phyloP scores from a whole-genome alignment of 2,797 vertebrate genomes.

The Rhinella marina region DNA sequence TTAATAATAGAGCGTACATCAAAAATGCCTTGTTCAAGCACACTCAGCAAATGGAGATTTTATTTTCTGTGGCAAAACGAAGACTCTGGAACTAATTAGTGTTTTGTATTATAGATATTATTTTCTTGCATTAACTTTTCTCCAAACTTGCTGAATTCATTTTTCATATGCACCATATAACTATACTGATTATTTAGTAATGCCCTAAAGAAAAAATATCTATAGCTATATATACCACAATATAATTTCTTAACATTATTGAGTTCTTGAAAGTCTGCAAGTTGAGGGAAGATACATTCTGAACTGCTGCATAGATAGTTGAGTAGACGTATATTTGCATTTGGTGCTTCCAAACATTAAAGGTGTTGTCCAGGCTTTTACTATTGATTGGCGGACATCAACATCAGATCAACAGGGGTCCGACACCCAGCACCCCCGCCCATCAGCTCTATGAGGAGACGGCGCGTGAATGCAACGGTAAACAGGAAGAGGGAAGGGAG shows the following conservation, averaged over 20 bases:
- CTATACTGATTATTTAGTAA: background rate
- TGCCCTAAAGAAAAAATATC: background rate
- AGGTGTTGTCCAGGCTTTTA: too few species aligned
- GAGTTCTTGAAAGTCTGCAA: background rate
- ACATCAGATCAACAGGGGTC: too few species aligned
- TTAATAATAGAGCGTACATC: conserved; percentile 26
- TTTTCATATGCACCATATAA: background rate
- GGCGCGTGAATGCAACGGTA: too few species aligned
- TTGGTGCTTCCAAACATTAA: too few species aligned
- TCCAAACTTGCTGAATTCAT: conserved; percentile 41
- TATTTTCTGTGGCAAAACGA: conserved; percentile 37
- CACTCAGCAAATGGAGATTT: conserved; percentile 45
- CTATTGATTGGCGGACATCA: too few species aligned
- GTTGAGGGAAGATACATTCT: background rate
- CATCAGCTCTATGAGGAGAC: too few species aligned
- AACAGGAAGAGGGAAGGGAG: too few species aligned
- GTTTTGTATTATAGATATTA: conserved; percentile 49
- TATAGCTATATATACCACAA: background rate
- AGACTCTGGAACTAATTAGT: conserved; percentile 44
- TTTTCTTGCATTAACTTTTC: conserved; percentile 11
- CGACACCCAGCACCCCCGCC: too few species aligned
- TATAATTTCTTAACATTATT: background rate
- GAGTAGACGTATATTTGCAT: too few species aligned
- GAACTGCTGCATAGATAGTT: background rate
- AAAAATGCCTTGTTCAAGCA: conserved; percentile 25